phyloP scores from a whole-genome alignment of 2,797 vertebrate genomes.

The Glyptemys insculpta region DNA sequence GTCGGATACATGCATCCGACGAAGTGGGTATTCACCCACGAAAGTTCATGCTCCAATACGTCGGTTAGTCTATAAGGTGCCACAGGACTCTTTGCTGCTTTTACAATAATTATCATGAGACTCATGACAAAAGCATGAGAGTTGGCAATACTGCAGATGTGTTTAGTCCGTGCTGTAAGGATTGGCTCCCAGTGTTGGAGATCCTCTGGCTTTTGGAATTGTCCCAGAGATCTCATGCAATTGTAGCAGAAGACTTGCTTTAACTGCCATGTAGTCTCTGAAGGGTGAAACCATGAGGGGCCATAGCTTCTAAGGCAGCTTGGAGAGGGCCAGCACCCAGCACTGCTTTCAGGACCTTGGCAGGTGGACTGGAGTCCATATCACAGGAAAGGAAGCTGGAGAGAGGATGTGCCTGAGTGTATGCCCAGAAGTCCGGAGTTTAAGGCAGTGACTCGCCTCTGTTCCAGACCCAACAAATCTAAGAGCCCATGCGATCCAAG shows the following conservation, averaged over 20 bases:
- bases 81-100: too few species aligned
- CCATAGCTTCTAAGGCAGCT: background rate
- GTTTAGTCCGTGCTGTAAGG: too few species aligned
- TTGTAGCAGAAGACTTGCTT: background rate
- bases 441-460: background rate
- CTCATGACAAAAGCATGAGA: too few species aligned
- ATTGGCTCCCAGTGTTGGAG: too few species aligned
- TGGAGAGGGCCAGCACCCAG: background rate
- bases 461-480: background rate
- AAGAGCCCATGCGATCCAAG: constrained; percentile 16
- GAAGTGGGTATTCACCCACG: too few species aligned
- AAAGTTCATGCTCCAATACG: too few species aligned
- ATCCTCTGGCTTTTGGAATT: background rate
- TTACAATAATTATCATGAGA: too few species aligned
- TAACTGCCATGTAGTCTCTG: background rate
- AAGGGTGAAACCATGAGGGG: background rate
- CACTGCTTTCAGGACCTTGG: background rate
- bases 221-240: background rate
- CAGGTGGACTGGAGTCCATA: background rate
- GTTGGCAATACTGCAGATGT: too few species aligned
- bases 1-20: too few species aligned
- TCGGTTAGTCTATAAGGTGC: too few species aligned
- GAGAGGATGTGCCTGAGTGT: background rate
- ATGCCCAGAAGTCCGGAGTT: accelerated
- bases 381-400: accelerated